phyloP scores from a whole-genome alignment of 2,797 vertebrate species.

The Gymnothorax javanicus region DNA sequence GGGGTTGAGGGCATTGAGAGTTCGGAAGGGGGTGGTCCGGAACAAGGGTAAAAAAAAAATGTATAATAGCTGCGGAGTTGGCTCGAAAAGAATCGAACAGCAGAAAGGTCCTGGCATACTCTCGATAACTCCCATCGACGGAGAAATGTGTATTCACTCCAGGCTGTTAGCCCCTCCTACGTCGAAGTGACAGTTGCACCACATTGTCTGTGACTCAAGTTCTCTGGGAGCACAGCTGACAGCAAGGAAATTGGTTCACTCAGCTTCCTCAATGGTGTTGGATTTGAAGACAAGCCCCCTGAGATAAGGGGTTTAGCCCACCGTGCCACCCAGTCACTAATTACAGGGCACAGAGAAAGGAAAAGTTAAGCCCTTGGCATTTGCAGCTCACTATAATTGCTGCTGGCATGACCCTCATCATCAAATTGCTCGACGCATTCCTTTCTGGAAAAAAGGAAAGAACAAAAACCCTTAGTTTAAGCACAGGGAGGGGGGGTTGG shows the following conservation, averaged over 20 bases:
- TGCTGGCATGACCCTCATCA: constrained; percentile 34
- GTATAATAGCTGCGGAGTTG: constrained; percentile 22
- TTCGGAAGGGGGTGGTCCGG: background rate
- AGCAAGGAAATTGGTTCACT: constrained; percentile 15
- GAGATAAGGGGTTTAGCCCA: constrained; percentile 42
- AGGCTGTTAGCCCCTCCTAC: constrained; percentile 1
- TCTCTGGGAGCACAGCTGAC: constrained; percentile 30
- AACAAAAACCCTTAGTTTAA: constrained; percentile 30
- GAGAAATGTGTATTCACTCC: constrained; percentile 24
- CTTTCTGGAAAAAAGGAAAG: constrained; percentile 32
- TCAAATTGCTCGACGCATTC: constrained; percentile 35
- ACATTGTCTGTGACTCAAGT: constrained; percentile 35
- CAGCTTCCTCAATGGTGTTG: constrained; percentile 27
- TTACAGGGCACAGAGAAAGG: constrained; percentile 44
- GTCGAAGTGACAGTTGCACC: constrained; percentile 31
- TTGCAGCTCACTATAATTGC: constrained; percentile 45
- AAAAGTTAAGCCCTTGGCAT: constrained; percentile 44
- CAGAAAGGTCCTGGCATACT: constrained; percentile 3
- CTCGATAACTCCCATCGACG: constrained; percentile 15
- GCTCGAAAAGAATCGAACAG: constrained; percentile 11
- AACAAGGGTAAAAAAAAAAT: background rate
- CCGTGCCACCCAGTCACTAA: constrained; percentile 47
- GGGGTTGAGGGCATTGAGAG: background rate
- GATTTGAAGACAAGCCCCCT: constrained; percentile 39
- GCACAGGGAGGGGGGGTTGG: background rate